These are phyloP conservation scores for Nothura maculosa DNA, from an alignment of 2,797 vertebrate species.

Conservation along the genomic window DNA sequence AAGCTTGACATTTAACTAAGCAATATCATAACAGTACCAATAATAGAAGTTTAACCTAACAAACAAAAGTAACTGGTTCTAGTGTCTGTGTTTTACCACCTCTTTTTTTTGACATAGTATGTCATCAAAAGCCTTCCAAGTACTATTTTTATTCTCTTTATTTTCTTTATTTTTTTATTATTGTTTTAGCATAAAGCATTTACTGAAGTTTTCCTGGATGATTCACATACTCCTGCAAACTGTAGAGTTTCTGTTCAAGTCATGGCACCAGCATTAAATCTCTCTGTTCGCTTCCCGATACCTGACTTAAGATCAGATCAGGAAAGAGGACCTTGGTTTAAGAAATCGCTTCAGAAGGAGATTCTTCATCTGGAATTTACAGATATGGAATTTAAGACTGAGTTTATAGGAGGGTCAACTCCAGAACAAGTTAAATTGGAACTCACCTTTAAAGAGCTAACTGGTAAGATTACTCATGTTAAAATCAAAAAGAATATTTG, in stretches of 20 bases:
- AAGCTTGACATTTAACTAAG: background rate
- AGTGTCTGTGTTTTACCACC: background rate
- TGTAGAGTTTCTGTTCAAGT: constrained; percentile 90
- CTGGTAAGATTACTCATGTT: constrained; percentile 82
- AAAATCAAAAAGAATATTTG: background rate
- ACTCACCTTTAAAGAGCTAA: constrained; percentile 93
- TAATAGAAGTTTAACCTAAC: background rate
- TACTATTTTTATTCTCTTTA: background rate
- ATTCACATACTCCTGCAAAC: constrained; percentile 90
- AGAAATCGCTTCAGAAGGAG: constrained; percentile 97
- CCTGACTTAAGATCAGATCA: constrained; percentile 97
- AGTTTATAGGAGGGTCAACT: constrained; percentile 90
- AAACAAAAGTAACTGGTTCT: background rate
- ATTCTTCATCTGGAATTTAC: constrained; percentile 90
- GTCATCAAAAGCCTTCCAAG: background rate
- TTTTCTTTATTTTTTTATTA: background rate
- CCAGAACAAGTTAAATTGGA: constrained; percentile 96
- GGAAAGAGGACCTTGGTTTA: constrained; percentile 98
- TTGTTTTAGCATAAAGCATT: constrained; percentile 94
- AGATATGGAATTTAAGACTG: constrained; percentile 93
- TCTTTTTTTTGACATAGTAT: background rate
- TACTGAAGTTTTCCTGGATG: constrained; percentile 96
- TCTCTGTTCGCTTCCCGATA: constrained; percentile 95
- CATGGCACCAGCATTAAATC: constrained; percentile 87
- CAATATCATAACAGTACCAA: background rate